phyloP scores from a whole-genome alignment of 2,888 invertebrate genomes.

The Encarsia formosa region DNA sequence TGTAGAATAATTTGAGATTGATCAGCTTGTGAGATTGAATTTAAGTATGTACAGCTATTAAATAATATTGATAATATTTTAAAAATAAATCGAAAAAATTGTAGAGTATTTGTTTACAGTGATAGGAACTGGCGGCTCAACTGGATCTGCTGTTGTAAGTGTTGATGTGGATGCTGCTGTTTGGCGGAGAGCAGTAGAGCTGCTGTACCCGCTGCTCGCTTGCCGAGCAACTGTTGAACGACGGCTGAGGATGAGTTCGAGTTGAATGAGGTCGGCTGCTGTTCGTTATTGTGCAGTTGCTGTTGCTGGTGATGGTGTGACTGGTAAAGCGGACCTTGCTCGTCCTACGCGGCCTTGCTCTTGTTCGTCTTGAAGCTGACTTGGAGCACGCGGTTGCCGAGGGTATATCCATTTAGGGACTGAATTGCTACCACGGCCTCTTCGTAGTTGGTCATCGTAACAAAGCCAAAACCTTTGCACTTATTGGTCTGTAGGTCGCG shows the following conservation, averaged over 20 bases:
- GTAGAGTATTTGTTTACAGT: too few relatives aligned
- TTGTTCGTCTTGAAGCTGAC: slow-evolving; percentile 89
- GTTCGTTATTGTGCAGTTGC: slow-evolving; percentile 18
- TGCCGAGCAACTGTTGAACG: slow-evolving; percentile 18
- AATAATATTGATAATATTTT: too few relatives aligned
- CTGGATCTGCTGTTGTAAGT: slow-evolving; percentile 10
- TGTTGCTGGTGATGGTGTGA: slow-evolving; percentile 12
- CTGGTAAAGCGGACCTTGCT: slow-evolving; percentile 37
- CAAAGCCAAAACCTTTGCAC: slow-evolving; percentile 93
- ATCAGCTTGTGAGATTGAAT: too few relatives aligned
- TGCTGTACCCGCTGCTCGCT: slow-evolving; percentile 9
- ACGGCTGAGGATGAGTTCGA: slow-evolving; percentile 15
- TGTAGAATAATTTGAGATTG: too few relatives aligned
- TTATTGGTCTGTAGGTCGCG: slow-evolving; percentile 89
- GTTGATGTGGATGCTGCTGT: slow-evolving; percentile 20
- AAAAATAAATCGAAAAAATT: too few relatives aligned
- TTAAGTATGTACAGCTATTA: too few relatives aligned
- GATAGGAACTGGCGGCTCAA: slow-evolving; percentile 15
- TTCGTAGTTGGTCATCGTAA: slow-evolving; percentile 93
- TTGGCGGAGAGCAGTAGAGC: slow-evolving; percentile 22
- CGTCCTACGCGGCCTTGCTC: slow-evolving; percentile 67
- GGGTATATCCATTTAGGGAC: slow-evolving; percentile 85
- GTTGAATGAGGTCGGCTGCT: slow-evolving; percentile 2
- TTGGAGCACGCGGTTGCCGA: slow-evolving; percentile 86
- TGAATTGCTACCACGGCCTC: slow-evolving; percentile 89